These are phyloP conservation scores for Itoplectis maculator DNA, from an alignment of 2,888 invertebrate genomes.

Conservation along the genomic window DNA sequence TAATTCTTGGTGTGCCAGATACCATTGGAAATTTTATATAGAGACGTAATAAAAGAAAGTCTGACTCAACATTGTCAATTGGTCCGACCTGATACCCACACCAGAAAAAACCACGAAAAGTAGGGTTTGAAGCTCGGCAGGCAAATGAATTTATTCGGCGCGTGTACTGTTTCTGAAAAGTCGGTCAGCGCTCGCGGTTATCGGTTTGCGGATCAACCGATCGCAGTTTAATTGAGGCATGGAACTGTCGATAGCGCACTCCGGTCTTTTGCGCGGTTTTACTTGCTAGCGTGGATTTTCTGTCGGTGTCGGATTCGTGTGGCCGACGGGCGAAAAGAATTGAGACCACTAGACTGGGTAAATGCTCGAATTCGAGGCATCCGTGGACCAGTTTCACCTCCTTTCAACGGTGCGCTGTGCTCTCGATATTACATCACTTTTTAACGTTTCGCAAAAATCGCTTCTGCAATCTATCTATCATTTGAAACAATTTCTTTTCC, in stretches of 20 bases:
- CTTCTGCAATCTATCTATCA: background rate
- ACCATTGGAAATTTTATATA: background rate
- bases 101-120: constrained; percentile 6
- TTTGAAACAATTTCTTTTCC: too few relatives aligned
- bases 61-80: constrained; percentile 9
- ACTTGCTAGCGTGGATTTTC: constrained; percentile 17
- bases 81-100: constrained; percentile 10
- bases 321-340: background rate
- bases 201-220: constrained; percentile 46
- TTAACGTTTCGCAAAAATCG: background rate
- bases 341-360: background rate
- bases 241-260: constrained; percentile 41
- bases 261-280: constrained; percentile 28
- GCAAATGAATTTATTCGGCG: constrained; percentile 24
- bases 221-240: constrained; percentile 48
- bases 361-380: constrained; percentile 19
- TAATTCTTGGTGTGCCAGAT: too few relatives aligned
- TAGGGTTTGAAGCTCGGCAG: constrained; percentile 21
- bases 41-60: background rate
- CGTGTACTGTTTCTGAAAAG: constrained; percentile 25
- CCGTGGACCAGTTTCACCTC: background rate
- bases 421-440: background rate
- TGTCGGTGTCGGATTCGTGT: constrained; percentile 13
- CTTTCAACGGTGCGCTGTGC: background rate
- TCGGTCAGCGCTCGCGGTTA: constrained; percentile 44